Evolutionary conservation across 2,888 invertebrate genomes (phyloP).

Genomic region (Glaucopsyche alexis): DNA sequence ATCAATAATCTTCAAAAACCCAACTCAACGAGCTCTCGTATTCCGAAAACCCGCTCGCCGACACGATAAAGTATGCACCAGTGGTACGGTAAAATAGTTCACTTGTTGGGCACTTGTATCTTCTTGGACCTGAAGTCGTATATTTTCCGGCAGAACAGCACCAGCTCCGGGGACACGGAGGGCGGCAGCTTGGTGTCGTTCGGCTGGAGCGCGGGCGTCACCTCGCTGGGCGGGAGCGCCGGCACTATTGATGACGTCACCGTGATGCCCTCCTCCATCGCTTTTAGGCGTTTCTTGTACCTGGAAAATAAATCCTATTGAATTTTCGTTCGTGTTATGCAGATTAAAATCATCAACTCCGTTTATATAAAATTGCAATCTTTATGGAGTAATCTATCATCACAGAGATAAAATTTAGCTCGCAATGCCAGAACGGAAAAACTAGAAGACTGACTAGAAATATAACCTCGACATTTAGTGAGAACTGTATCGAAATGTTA

Average conservation of each 20-base stretch:
- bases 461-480: too few species aligned
- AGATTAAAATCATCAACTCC: too few species aligned
- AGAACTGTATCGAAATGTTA: too few species aligned
- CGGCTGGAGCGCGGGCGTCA: constrained; percentile 68
- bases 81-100: constrained; percentile 44
- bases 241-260: constrained; percentile 88
- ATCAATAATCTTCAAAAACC: not conserved
- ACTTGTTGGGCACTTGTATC: constrained; percentile 76
- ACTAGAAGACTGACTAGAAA: too few species aligned
- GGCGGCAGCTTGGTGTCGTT: constrained; percentile 83
- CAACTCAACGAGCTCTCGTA: constrained; percentile 52
- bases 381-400: too few species aligned
- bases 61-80: constrained; percentile 41
- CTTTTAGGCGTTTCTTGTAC: constrained; percentile 90
- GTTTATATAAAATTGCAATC: too few species aligned
- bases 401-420: too few species aligned
- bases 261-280: constrained; percentile 87
- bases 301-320: constrained; percentile 65
- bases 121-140: constrained; percentile 96
- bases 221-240: constrained; percentile 79
- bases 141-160: constrained; percentile 95
- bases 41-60: constrained; percentile 43
- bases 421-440: too few species aligned
- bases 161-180: constrained; percentile 86
- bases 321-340: too few species aligned